Conservation (phyloP, 2,797 vertebrate genomes). For the Esox masquinongy region DNA sequence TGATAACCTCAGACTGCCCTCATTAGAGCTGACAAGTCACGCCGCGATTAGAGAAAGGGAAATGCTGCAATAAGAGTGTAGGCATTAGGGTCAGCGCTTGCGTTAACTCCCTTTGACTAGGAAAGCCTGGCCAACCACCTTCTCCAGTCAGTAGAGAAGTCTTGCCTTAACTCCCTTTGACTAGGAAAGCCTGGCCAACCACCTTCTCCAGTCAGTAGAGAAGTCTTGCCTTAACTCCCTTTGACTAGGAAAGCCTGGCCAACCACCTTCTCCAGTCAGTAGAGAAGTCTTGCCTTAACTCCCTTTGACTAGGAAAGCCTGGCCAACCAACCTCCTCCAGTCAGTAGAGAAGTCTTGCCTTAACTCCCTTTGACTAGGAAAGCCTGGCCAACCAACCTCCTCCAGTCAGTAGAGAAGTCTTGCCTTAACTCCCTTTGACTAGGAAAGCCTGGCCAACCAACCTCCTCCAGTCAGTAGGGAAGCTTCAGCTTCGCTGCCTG, state of each 20-base stretch:
- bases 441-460: constrained; percentile 92
- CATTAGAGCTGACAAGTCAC: constrained; percentile 96
- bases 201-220: constrained; percentile 86
- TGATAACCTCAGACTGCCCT: constrained; percentile 82
- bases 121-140: constrained; percentile 90
- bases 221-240: constrained; percentile 89
- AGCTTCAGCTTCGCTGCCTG: constrained; percentile 91
- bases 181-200: constrained; percentile 92
- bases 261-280: no score
- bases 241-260: no score
- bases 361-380: constrained; percentile 92
- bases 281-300: no score
- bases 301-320: constrained; percentile 91
- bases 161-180: constrained; percentile 90
- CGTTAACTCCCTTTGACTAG: constrained; percentile 91
- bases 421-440: constrained; percentile 90
- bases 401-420: constrained; percentile 87
- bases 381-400: constrained; percentile 89
- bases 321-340: constrained; percentile 87
- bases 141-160: constrained; percentile 87
- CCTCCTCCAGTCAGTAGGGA: constrained; percentile 86
- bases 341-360: constrained; percentile 87
- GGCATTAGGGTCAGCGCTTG: constrained; percentile 94
- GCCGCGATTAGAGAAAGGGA: constrained; percentile 93
- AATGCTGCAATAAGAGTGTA: constrained; percentile 95